These are phyloP conservation scores for Drosophila santomea DNA, from an alignment of 1,140 invertebrate species.

Conservation along the genomic window DNA sequence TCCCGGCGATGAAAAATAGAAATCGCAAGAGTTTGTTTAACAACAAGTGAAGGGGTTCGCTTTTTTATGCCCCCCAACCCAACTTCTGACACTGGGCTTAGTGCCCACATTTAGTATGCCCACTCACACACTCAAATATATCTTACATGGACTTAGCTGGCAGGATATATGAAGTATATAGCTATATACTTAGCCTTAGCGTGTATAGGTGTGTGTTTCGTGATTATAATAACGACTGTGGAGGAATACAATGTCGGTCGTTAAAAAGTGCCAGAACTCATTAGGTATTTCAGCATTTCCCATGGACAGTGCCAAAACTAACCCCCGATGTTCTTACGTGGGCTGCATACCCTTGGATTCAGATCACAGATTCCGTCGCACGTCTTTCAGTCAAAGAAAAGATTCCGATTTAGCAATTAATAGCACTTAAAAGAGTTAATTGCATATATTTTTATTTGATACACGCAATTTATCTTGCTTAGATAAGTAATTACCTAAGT, in stretches of 20 bases:
- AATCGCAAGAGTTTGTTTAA: conserved; percentile 82
- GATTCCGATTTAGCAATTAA: not conserved
- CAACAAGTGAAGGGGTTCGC: conserved; percentile 78
- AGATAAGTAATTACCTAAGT: no score
- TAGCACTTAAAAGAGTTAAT: not conserved
- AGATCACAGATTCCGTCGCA: conserved; percentile 8
- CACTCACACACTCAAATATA: conserved; percentile 12
- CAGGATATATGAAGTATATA: conserved; percentile 2
- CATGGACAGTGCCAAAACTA: conserved; percentile 21
- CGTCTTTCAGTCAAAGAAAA: not conserved
- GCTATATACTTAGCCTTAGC: not conserved
- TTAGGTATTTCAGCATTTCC: conserved; percentile 40
- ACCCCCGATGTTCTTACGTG: conserved; percentile 17
- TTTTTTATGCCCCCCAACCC: conserved; percentile 51
- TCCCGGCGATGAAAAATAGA: conserved; percentile 65
- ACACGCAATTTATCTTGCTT: no score
- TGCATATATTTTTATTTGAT: not conserved
- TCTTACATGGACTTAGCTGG: conserved; percentile 27
- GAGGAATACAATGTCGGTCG: conserved; percentile 46
- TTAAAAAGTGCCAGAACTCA: conserved; percentile 54
- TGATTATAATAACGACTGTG: conserved; percentile 58
- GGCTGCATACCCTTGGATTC: conserved; percentile 1
- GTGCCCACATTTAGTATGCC: conserved; percentile 47
- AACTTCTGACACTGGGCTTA: conserved; percentile 38
- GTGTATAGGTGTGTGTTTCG: conserved; percentile 15